A percentile compares a stretch with the other conserved stretches of the same genome.
These are phyloP conservation scores for Hydrotaea cyrtoneurina DNA, from an alignment of 2,888 invertebrate species.

Conservation along the genomic window DNA sequence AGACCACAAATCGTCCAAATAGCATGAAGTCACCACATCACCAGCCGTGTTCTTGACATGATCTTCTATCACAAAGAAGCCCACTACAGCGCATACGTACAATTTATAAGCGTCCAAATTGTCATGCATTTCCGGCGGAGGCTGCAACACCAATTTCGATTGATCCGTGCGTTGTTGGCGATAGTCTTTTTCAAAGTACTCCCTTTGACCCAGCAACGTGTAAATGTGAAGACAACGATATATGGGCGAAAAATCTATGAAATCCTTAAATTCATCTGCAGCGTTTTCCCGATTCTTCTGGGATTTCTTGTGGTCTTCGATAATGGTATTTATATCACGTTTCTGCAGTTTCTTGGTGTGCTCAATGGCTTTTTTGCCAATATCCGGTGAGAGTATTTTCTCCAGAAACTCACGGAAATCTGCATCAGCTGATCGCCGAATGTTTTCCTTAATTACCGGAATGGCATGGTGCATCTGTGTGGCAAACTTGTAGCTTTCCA, in stretches of 20 bases:
- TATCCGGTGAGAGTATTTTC: constrained; percentile 96
- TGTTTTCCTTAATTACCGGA: constrained; percentile 93
- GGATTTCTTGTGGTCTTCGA: constrained; percentile 77
- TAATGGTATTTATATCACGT: constrained; percentile 83
- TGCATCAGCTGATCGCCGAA: constrained; percentile 97
- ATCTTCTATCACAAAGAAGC: constrained; percentile 99
- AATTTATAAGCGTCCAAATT: constrained; percentile 92
- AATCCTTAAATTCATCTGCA: constrained; percentile 82
- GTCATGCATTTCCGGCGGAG: constrained; percentile 95
- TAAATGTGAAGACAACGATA: constrained; percentile 99
- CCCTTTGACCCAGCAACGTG: constrained; percentile 94
- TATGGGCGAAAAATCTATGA: constrained; percentile 98
- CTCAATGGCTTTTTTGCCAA: constrained; percentile 97
- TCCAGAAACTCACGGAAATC: constrained; percentile 98
- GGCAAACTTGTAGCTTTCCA: constrained; percentile 97
- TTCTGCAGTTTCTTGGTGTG: constrained; percentile 86
- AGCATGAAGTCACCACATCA: constrained; percentile 93
- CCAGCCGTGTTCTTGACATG: constrained; percentile 95
- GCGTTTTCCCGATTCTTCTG: constrained; percentile 60
- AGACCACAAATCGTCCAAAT: constrained; percentile 97
- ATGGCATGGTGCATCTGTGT: constrained; percentile 94
- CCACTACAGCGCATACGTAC: constrained; percentile 95
- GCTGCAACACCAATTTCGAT: constrained; percentile 93
- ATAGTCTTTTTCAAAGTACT: constrained; percentile 96
- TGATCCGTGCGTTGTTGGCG: constrained; percentile 97